These are phyloP conservation scores for Trogon surrucura DNA, from an alignment of 2,113 vertebrate genomes.

Conservation along the genomic window DNA sequence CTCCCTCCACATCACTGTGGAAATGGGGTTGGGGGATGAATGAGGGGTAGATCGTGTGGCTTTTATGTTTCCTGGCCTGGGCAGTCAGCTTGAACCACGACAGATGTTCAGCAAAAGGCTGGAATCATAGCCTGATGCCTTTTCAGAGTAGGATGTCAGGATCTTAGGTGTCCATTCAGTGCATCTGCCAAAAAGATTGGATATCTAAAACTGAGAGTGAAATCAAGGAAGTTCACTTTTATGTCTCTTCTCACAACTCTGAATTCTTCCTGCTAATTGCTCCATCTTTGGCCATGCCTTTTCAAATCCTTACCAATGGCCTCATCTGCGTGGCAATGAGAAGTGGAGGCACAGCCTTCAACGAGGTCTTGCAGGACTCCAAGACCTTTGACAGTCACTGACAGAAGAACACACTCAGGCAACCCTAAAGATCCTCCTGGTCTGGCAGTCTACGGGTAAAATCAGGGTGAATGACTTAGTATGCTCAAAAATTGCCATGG, in stretches of 20 bases:
- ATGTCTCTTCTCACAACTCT: neutral
- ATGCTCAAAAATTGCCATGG: neutral
- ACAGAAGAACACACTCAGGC: neutral
- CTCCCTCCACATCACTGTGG: too few species aligned
- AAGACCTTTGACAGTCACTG: neutral
- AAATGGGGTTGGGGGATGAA: too few species aligned
- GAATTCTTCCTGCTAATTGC: neutral
- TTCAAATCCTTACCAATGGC: neutral
- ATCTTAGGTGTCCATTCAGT: neutral
- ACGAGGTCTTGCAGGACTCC: neutral
- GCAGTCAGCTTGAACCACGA: too few species aligned
- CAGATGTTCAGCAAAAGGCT: neutral
- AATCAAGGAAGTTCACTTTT: neutral
- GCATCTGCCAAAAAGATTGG: neutral
- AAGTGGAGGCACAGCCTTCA: neutral
- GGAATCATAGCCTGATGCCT: rapidly evolving
- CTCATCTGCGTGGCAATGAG: neutral
- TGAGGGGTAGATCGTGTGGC: too few species aligned
- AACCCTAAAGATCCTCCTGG: neutral
- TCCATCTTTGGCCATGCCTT: neutral
- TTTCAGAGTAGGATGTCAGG: rapidly evolving
- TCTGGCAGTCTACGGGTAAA: neutral
- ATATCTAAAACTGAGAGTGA: neutral
- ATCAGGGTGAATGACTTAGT: neutral
- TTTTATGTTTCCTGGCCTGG: too few species aligned